phyloP scores from a whole-genome alignment of 1,140 invertebrate genomes.

The Lordiphosa mommai region DNA sequence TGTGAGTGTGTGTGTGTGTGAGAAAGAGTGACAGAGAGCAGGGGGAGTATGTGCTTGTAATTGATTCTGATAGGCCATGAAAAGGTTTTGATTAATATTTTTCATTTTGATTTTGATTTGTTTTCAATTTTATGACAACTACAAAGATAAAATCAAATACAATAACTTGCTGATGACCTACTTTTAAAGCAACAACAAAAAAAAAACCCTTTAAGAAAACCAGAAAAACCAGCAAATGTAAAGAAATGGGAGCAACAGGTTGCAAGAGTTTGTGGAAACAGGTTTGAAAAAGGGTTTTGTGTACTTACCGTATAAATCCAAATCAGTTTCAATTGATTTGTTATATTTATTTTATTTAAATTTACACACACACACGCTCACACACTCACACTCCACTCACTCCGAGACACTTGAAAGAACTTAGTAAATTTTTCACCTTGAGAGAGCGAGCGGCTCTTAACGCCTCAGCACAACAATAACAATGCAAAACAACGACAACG shows the following conservation, averaged over 20 bases:
- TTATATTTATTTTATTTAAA: constrained; percentile 60
- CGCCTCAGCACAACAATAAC: constrained; percentile 56
- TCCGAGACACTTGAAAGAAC: constrained; percentile 62
- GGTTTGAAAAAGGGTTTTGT: background rate
- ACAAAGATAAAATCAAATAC: too few relatives aligned
- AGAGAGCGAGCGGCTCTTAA: constrained; percentile 57
- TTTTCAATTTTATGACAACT: too few relatives aligned
- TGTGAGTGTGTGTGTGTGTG: background rate
- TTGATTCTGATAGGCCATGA: background rate
- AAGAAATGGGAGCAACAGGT: too few relatives aligned
- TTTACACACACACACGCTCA: constrained; percentile 5
- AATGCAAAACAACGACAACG: constrained; percentile 28
- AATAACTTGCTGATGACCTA: too few relatives aligned
- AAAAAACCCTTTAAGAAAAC: too few relatives aligned
- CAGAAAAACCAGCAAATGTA: too few relatives aligned
- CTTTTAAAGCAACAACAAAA: too few relatives aligned
- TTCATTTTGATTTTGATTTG: too few relatives aligned
- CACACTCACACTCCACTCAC: constrained; percentile 12
- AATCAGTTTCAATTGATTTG: constrained; percentile 40
- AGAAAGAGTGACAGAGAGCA: too few relatives aligned
- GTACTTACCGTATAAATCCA: constrained; percentile 24
- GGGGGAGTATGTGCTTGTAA: background rate
- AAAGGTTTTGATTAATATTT: too few relatives aligned
- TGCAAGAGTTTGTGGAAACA: too few relatives aligned
- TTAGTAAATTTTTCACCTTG: constrained; percentile 70